A percentile compares a stretch with the other conserved stretches of the same genome.
These are phyloP conservation scores for Chaenodraco wilsoni DNA, from an alignment of 2,797 vertebrate genomes.

Conservation along the genomic window DNA sequence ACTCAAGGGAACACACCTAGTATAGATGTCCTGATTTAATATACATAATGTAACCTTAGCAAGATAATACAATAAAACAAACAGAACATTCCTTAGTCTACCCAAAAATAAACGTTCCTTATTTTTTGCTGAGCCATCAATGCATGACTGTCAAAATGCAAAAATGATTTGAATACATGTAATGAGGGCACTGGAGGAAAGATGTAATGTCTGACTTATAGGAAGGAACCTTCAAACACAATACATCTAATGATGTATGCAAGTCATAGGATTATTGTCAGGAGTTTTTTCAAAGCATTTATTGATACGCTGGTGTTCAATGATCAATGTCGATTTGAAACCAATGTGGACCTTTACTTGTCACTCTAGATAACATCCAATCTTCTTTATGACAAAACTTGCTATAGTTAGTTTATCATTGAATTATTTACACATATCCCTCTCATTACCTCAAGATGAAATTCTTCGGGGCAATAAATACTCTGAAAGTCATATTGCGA, in stretches of 20 bases:
- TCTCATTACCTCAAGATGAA: no score
- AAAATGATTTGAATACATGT: conserved; percentile 37
- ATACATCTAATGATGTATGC: conserved; percentile 20
- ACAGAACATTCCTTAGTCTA: conserved; percentile 10
- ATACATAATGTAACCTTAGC: not conserved
- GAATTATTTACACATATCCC: no score
- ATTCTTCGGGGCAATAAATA: no score
- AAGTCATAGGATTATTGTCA: conserved; percentile 11
- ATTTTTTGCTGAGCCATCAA: conserved; percentile 6
- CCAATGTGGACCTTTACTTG: no score
- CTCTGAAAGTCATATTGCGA: no score
- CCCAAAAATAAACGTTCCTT: conserved; percentile 16
- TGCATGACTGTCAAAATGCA: conserved; percentile 7
- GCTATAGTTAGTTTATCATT: no score
- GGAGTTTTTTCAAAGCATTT: not conserved
- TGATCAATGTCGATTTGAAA: no score
- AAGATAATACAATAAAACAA: not conserved
- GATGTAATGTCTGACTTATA: conserved; percentile 31
- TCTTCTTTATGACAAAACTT: no score
- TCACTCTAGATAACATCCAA: no score
- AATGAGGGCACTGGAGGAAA: conserved; percentile 31
- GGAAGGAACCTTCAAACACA: conserved; percentile 19
- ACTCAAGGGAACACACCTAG: not conserved
- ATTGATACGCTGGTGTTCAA: not conserved
- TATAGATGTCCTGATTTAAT: not conserved